A percentile compares a stretch with the other conserved stretches of the same genome.
phyloP scores from a whole-genome alignment of 2,888 invertebrate species.

The Stratiomys singularior region DNA sequence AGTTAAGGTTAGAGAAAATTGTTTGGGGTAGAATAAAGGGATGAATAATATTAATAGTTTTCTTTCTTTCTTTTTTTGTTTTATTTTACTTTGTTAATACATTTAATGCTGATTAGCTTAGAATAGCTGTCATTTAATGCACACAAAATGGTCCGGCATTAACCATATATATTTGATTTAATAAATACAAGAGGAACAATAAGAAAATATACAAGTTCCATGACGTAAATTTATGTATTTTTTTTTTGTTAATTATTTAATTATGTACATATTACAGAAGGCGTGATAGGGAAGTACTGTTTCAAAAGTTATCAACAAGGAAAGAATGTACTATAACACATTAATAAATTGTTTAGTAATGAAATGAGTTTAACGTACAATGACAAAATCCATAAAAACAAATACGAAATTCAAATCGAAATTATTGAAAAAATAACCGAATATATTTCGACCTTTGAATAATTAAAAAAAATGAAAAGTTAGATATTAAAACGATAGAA shows the following conservation, averaged over 20 bases:
- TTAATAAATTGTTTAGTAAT: too few relatives aligned
- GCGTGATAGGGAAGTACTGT: background rate
- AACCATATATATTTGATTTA: conserved; percentile 28
- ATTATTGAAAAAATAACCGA: too few relatives aligned
- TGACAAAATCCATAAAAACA: too few relatives aligned
- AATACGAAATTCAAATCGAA: too few relatives aligned
- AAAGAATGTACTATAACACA: too few relatives aligned
- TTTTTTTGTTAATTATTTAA: background rate
- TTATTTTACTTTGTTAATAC: background rate
- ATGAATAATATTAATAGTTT: too few relatives aligned
- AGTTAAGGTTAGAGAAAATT: too few relatives aligned
- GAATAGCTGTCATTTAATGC: conserved; percentile 13
- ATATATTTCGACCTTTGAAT: too few relatives aligned
- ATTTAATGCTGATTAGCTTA: conserved; percentile 10
- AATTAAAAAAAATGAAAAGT: too few relatives aligned
- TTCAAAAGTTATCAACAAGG: background rate
- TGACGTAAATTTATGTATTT: conserved; percentile 17
- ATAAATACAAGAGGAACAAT: conserved; percentile 40
- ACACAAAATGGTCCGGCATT: conserved; percentile 39
- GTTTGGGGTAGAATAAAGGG: too few relatives aligned
- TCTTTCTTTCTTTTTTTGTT: background rate
- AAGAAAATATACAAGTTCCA: conserved; percentile 33
- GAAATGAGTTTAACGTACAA: too few relatives aligned
- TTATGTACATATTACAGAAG: background rate
- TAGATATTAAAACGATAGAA: too few relatives aligned